phyloP scores from a whole-genome alignment of 2,113 vertebrate species.

The Cololabis saira region DNA sequence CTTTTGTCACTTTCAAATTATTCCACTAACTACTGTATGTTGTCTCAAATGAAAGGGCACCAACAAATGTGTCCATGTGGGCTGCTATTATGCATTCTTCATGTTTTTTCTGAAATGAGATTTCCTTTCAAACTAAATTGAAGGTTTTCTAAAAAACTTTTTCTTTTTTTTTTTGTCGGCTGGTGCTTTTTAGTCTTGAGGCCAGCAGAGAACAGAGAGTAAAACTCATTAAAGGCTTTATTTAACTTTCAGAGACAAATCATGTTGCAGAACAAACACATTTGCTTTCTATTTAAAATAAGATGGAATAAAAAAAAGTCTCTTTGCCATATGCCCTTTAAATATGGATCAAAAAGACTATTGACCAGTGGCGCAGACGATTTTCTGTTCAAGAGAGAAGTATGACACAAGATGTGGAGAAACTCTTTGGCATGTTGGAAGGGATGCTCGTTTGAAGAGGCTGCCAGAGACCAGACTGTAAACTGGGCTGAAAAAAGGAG shows the following conservation, averaged over 20 bases:
- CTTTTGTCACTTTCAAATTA: too few species aligned
- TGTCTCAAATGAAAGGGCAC: too few species aligned
- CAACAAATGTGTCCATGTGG: too few species aligned
- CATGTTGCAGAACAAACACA: not conserved
- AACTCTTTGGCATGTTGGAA: conserved; percentile 24
- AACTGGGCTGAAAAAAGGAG: conserved; percentile 28
- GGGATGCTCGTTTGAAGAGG: conserved; percentile 40
- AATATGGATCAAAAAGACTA: not conserved
- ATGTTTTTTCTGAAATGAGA: not conserved
- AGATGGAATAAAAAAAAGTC: not conserved
- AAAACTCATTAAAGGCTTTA: too few species aligned
- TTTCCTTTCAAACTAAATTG: not conserved
- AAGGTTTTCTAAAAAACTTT: not conserved
- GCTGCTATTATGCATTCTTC: too few species aligned
- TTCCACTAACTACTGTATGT: too few species aligned
- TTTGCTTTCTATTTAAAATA: not conserved
- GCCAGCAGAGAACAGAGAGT: too few species aligned
- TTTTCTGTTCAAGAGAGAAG: not conserved
- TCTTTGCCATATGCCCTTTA: not conserved
- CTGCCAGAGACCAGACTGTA: conserved; percentile 43
- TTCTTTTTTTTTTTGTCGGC: too few species aligned
- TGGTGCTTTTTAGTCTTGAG: too few species aligned
- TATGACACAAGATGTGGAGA: conserved; percentile 15
- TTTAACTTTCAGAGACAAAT: too few species aligned
- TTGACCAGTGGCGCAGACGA: not conserved